A percentile compares a stretch with the other conserved stretches of the same genome.
These are phyloP conservation scores for Champsocephalus esox DNA, from an alignment of 2,797 vertebrate genomes.

Conservation along the genomic window DNA sequence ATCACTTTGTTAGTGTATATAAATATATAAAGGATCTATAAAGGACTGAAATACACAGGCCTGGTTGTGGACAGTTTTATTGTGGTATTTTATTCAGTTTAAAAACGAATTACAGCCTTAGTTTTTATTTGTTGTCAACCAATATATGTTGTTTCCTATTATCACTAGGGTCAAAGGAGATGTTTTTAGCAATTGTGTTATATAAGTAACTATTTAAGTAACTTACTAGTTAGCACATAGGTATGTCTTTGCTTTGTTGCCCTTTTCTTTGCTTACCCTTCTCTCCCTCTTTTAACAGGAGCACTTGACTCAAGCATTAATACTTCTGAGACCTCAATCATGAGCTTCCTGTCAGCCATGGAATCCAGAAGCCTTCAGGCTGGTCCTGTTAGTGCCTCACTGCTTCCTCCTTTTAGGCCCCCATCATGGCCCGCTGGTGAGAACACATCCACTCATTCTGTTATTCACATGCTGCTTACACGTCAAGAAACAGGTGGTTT, in stretches of 20 bases:
- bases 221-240: not conserved
- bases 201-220: not conserved
- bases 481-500: not conserved
- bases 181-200: not conserved
- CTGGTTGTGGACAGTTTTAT: not conserved
- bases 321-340: constrained; percentile 95
- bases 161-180: not conserved
- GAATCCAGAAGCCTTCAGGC: constrained; percentile 93
- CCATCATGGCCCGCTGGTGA: constrained; percentile 94
- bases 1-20: not conserved
- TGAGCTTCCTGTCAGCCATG: constrained; percentile 96
- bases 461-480: not conserved
- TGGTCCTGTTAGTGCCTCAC: constrained; percentile 93
- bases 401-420: constrained; percentile 94
- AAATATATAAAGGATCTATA: not conserved
- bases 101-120: not conserved
- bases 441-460: constrained; percentile 25
- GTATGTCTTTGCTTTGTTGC: constrained; percentile 1
- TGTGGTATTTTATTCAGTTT: not conserved
- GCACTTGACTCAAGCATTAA: constrained; percentile 92
- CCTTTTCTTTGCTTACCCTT: constrained; percentile 22
- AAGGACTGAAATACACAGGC: not conserved
- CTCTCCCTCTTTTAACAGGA: constrained; percentile 68
- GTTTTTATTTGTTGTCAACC: not conserved
- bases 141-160: not conserved